Conservation (phyloP, 2,113 vertebrate species). For the Sapayoa aenigma region DNA sequence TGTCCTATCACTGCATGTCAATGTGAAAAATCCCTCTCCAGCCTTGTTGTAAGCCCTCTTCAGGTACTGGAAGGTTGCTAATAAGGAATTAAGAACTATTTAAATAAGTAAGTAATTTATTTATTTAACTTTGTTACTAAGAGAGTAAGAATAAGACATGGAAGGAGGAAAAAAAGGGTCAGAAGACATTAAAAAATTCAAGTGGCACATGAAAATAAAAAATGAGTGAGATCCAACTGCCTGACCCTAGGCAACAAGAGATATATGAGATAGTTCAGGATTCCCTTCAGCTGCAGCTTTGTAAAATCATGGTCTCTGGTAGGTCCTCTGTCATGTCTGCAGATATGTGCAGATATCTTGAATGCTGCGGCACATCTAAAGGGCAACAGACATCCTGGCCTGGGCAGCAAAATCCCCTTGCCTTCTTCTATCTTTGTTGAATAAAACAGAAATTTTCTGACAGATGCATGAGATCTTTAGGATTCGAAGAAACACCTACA, state of each 20-base stretch:
- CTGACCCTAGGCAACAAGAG: slow-evolving; percentile 3
- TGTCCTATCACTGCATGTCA: background rate
- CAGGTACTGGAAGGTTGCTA: background rate
- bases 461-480: background rate
- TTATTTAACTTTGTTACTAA: background rate
- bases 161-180: background rate
- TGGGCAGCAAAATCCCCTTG: background rate
- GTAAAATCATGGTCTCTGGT: background rate
- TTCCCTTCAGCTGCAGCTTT: background rate
- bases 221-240: background rate
- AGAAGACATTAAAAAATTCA: background rate
- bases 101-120: background rate
- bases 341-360: background rate
- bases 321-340: background rate
- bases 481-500: background rate
- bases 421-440: background rate
- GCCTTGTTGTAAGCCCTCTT: background rate
- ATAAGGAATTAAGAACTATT: background rate
- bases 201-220: slow-evolving; percentile 7
- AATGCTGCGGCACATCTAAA: background rate
- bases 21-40: background rate
- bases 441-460: background rate
- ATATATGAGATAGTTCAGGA: slow-evolving; percentile 1
- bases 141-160: background rate
- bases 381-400: background rate